These are phyloP conservation scores for Leptobrachium ailaonicum DNA, from an alignment of 2,113 vertebrate genomes.

Conservation along the genomic window DNA sequence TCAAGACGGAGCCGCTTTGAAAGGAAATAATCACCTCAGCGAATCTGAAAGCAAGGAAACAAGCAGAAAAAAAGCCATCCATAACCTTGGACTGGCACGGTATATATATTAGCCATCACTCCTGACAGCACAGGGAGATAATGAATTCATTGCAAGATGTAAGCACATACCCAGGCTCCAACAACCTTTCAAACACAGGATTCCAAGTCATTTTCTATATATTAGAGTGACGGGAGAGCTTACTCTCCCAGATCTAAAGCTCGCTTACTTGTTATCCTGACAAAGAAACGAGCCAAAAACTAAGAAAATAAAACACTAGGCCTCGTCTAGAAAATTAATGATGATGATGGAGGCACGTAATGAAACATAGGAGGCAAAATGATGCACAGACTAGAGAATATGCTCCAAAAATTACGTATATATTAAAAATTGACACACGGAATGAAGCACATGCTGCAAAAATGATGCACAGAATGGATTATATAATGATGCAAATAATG, in stretches of 20 bases:
- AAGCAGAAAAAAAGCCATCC: conserved; percentile 31
- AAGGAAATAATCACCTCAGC: conserved; percentile 52
- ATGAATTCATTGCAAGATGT: conserved; percentile 37
- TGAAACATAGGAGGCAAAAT: no score
- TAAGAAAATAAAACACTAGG: no score
- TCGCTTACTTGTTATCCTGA: not conserved
- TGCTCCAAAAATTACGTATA: no score
- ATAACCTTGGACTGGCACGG: conserved; percentile 32
- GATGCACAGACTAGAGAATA: no score
- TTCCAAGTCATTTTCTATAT: not conserved
- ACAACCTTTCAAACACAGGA: conserved; percentile 38
- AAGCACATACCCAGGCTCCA: conserved; percentile 33
- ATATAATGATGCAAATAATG: no score
- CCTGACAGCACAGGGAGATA: conserved; percentile 48
- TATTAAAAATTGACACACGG: no score
- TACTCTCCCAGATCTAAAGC: not conserved
- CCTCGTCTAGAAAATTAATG: no score
- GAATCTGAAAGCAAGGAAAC: conserved; percentile 41
- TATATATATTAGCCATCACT: conserved; percentile 46
- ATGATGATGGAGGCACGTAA: no score
- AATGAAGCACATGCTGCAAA: no score
- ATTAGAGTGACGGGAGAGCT: not conserved
- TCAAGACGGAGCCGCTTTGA: not conserved
- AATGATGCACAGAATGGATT: no score
- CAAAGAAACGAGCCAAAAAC: not conserved